Conservation (phyloP, 2,113 vertebrate species). For the Nicator chloris region DNA sequence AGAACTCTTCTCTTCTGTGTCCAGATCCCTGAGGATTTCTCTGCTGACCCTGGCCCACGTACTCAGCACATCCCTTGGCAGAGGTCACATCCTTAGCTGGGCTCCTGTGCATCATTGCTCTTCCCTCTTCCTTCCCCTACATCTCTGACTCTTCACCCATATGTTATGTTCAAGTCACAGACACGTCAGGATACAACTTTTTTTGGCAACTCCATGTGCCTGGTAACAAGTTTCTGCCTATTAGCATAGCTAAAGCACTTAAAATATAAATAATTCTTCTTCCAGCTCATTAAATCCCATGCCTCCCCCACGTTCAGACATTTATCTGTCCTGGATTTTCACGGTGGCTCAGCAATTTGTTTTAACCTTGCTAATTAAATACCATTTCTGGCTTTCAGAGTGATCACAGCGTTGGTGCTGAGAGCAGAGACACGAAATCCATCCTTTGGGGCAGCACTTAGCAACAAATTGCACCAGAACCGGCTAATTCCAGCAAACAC, state of each 20-base stretch:
- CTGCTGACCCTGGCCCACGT: neutral
- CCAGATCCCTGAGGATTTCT: neutral
- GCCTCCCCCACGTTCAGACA: conserved; percentile 31
- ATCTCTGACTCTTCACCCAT: neutral
- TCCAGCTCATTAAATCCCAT: conserved; percentile 47
- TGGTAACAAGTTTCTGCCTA: conserved; percentile 33
- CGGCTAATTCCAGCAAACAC: neutral
- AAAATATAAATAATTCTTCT: conserved; percentile 46
- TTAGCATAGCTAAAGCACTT: conserved; percentile 32
- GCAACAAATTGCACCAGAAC: neutral
- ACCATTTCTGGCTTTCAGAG: neutral
- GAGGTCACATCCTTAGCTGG: neutral
- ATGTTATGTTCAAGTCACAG: neutral
- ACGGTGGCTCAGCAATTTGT: conserved; percentile 33
- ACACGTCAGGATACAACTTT: neutral
- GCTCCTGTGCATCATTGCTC: neutral
- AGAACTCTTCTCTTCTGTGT: neutral
- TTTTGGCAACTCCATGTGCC: neutral
- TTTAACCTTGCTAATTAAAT: conserved; percentile 44
- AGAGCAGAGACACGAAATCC: neutral
- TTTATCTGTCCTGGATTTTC: conserved; percentile 46
- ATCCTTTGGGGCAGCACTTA: neutral
- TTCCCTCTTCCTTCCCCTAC: neutral
- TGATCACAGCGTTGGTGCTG: neutral
- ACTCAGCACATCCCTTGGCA: neutral